These are phyloP conservation scores for Spea bombifrons DNA, from an alignment of 2,113 vertebrate genomes.

Conservation along the genomic window DNA sequence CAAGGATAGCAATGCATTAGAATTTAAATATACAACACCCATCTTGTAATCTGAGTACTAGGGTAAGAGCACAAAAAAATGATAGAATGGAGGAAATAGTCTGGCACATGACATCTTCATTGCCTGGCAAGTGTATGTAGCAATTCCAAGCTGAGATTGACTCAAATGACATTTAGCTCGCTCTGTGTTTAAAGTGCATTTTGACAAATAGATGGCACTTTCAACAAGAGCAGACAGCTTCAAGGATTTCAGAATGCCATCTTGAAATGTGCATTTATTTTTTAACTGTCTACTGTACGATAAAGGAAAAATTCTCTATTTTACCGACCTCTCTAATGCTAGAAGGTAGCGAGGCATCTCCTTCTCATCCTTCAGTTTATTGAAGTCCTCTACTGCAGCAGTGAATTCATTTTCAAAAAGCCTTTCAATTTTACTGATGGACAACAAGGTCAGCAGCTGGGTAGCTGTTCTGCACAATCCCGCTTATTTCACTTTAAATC, in stretches of 20 bases:
- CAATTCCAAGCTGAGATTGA: conserved; percentile 24
- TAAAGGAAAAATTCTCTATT: conserved; percentile 8
- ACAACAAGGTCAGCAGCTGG: conserved; percentile 32
- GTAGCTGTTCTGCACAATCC: conserved; percentile 8
- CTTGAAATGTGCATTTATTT: conserved; percentile 34
- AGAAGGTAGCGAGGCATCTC: conserved; percentile 25
- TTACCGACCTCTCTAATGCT: conserved; percentile 36
- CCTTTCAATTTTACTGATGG: conserved; percentile 42
- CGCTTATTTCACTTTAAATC: conserved; percentile 8
- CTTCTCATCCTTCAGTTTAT: conserved; percentile 32
- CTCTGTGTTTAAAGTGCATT: conserved; percentile 22
- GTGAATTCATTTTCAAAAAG: conserved; percentile 42
- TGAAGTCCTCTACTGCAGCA: conserved; percentile 38
- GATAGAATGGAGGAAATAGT: neutral
- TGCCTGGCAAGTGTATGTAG: conserved; percentile 21
- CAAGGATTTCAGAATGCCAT: conserved; percentile 20
- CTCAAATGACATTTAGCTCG: conserved; percentile 24
- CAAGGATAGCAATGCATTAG: neutral
- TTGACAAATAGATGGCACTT: conserved; percentile 37
- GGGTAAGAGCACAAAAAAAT: conserved; percentile 5
- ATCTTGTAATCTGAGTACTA: neutral
- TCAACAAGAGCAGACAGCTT: conserved; percentile 24
- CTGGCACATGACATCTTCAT: conserved; percentile 1
- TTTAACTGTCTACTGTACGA: conserved; percentile 30
- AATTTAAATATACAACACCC: neutral